A percentile compares a stretch with the other conserved stretches of the same genome.
phyloP scores from a whole-genome alignment of 2,888 invertebrate genomes.

The Drosophila suboccidentalis region DNA sequence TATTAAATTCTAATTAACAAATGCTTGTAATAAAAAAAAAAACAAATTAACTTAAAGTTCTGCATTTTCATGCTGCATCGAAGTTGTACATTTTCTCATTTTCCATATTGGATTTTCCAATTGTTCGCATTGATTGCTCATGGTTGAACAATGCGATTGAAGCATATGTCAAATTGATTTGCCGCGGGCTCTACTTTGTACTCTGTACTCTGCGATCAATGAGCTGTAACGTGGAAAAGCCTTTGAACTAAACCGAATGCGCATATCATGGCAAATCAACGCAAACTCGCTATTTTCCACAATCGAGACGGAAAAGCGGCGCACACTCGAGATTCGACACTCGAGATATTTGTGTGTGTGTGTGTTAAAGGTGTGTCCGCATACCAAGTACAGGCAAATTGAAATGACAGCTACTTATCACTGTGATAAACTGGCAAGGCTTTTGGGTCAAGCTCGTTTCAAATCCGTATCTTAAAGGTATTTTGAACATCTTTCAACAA shows the following conservation, averaged over 20 bases:
- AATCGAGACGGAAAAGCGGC: conserved; percentile 19
- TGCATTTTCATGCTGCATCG: conserved; percentile 35
- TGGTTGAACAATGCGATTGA: conserved; percentile 43
- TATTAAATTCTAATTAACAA: conserved; percentile 70
- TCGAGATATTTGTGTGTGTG: conserved; percentile 10
- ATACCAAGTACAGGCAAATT: conserved; percentile 4
- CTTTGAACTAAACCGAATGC: conserved; percentile 66
- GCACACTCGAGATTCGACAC: not conserved
- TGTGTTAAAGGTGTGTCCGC: conserved; percentile 8
- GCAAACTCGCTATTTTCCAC: conserved; percentile 58
- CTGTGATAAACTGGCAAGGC: conserved; percentile 38
- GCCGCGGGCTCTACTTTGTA: conserved; percentile 52
- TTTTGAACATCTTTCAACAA: not conserved
- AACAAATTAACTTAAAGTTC: conserved; percentile 26
- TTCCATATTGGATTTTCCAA: conserved; percentile 32
- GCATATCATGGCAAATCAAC: conserved; percentile 55
- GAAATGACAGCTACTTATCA: conserved; percentile 48
- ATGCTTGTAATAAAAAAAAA: conserved; percentile 42
- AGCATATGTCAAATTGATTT: conserved; percentile 76
- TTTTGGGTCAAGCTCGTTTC: conserved; percentile 48
- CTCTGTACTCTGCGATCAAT: conserved; percentile 45
- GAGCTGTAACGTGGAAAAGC: conserved; percentile 72
- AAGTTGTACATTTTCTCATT: conserved; percentile 22
- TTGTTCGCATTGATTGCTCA: conserved; percentile 40
- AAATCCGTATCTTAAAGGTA: conserved; percentile 1